Evolutionary conservation across 2,888 invertebrate species (phyloP), one percentile per base, ranked within the genome.

Genomic region (Nycteola revayana): DNA sequence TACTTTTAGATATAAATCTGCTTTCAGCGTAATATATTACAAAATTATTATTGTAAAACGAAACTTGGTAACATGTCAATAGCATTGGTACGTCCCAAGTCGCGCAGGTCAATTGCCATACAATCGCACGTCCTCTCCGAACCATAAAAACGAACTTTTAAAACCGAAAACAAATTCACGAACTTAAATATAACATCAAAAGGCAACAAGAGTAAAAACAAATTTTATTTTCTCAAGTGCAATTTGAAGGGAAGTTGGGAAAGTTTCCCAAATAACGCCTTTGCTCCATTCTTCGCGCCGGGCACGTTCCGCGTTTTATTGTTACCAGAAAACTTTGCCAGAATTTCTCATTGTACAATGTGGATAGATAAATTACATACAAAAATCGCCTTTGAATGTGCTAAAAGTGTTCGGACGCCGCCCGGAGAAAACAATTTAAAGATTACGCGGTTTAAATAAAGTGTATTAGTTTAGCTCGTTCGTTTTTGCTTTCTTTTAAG

Each of bases 281-380:
- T 53, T 46, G 49, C 42, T 51, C 42, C 38, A 48, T 55, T 65
- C 60, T 63, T 53, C 28, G 33, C 38, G 45, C 46, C 49, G 43
- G 52, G 64, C 64, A 66, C 69, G 69, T 72, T 54, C 48, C 49
- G 47, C 56, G 51, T 66, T 73, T 73, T 71, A 71, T 66, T 66
- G 66, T 67, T 57, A 38, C 50, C 46, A 46, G 45, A 47, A 53
- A 64, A 71, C 46, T 66, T 60, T 45, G 48, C 32, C 48, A 53
- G 49, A 63, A 60, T 58, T 53, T 57, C 43, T 51, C 49, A 43
- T 48, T 32, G 60, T 56, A 58, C 58, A 58, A 52, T 44, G 44
- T 40, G 30, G 41, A 43, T 25, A 40, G 24, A 51, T 49, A 51
- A 58, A 51, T 56, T 38, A 30, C 27, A 28, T 28, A 35, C 34